phyloP scores from a whole-genome alignment of 1,140 invertebrate genomes.

The Akabosia matsudoensis region DNA sequence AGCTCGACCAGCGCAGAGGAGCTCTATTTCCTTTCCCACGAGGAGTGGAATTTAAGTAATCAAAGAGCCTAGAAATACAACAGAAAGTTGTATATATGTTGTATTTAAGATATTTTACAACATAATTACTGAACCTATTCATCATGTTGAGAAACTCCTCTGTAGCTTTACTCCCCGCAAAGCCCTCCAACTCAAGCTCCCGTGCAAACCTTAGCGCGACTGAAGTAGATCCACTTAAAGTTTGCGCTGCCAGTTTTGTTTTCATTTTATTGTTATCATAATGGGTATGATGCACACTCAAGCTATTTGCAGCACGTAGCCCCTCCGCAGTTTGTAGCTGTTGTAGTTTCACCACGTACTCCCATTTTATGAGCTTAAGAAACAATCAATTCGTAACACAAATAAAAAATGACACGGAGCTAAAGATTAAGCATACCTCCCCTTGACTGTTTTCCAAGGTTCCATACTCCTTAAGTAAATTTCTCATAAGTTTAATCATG shows the following conservation, averaged over 20 bases:
- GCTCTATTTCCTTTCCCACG: conserved; percentile 27
- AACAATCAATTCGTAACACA: no score
- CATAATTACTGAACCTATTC: conserved; percentile 26
- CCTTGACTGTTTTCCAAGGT: no score
- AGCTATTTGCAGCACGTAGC: conserved; percentile 35
- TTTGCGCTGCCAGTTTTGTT: conserved; percentile 34
- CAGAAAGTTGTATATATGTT: no score
- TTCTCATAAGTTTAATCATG: no score
- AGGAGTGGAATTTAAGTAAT: conserved; percentile 37
- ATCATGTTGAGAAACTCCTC: conserved; percentile 22
- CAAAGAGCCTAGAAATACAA: conserved; percentile 39
- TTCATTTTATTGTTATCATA: conserved; percentile 40
- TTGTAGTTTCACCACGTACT: no score
- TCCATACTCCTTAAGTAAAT: no score
- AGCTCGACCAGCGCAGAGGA: no score
- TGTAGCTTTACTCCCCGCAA: conserved; percentile 25
- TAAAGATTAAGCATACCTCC: no score
- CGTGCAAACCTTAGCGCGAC: conserved; percentile 22
- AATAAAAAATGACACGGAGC: no score
- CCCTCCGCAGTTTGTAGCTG: no score
- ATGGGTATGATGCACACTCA: conserved; percentile 21
- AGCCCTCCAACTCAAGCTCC: conserved; percentile 18
- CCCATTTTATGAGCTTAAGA: no score
- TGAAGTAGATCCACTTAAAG: conserved; percentile 28
- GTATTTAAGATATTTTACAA: no score